phyloP scores from a whole-genome alignment of 2,888 invertebrate species.

The Lottia scabra region DNA sequence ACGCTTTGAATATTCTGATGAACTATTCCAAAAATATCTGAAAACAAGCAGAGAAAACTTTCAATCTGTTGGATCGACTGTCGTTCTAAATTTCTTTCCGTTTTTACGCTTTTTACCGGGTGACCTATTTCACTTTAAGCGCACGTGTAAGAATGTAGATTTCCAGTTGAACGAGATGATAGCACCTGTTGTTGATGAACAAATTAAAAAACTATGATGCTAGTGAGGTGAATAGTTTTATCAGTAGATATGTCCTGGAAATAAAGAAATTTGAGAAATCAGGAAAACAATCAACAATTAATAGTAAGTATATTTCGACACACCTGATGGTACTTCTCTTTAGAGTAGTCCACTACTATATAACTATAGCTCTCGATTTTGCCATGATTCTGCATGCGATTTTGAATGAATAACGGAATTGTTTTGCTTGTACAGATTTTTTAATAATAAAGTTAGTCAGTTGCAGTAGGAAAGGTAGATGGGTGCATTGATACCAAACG shows the following conservation, averaged over 20 bases:
- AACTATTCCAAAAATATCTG: conserved; percentile 14
- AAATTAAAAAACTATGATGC: conserved; percentile 27
- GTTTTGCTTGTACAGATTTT: too few relatives aligned
- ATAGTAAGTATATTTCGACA: conserved; percentile 17
- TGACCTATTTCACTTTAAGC: conserved; percentile 33
- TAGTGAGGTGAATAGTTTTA: conserved; percentile 36
- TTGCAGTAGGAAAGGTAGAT: too few relatives aligned
- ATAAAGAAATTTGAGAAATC: conserved; percentile 21
- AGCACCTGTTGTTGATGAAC: conserved; percentile 23
- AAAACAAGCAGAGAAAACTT: conserved; percentile 13
- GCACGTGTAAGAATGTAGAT: conserved; percentile 14
- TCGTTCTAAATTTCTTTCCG: conserved; percentile 26
- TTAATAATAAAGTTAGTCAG: too few relatives aligned
- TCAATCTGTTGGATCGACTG: neutral
- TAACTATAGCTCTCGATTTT: too few relatives aligned
- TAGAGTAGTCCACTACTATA: too few relatives aligned
- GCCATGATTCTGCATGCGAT: too few relatives aligned
- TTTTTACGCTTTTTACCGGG: conserved; percentile 37
- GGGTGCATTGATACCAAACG: too few relatives aligned
- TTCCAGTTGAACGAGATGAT: conserved; percentile 16
- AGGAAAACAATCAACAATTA: conserved; percentile 21
- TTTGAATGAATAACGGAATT: too few relatives aligned
- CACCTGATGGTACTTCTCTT: too few relatives aligned
- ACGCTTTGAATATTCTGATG: conserved; percentile 21
- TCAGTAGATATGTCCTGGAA: conserved; percentile 38